A percentile compares a stretch with the other conserved stretches of the same genome.
These are phyloP conservation scores for Drosophila sordidapex DNA, from an alignment of 2,888 invertebrate species.

Conservation along the genomic window DNA sequence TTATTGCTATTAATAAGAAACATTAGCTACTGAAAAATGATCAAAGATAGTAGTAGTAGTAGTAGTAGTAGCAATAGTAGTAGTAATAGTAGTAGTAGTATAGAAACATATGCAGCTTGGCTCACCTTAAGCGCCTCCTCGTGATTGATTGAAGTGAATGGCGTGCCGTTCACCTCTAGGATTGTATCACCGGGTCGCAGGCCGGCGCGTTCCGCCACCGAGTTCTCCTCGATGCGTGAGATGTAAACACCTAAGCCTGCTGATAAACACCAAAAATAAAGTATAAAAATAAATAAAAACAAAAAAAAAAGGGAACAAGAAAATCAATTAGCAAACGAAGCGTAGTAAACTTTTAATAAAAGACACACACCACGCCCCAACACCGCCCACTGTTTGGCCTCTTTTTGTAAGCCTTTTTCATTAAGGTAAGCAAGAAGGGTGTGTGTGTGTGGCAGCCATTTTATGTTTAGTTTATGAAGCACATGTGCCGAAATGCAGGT, in stretches of 20 bases:
- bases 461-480: slow-evolving; percentile 73
- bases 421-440: slow-evolving; percentile 29
- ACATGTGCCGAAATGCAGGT: slow-evolving; percentile 55
- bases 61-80: background rate
- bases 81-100: slow-evolving; percentile 6
- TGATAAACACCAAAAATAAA: slow-evolving; percentile 17
- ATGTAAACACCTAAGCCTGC: slow-evolving; percentile 95
- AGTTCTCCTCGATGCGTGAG: slow-evolving; percentile 95
- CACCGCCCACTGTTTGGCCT: slow-evolving; percentile 26
- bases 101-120: slow-evolving; percentile 44
- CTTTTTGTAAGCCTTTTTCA: slow-evolving; percentile 63
- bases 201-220: slow-evolving; percentile 94
- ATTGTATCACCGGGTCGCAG: slow-evolving; percentile 97
- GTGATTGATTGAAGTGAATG: slow-evolving; percentile 96
- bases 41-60: slow-evolving; percentile 18
- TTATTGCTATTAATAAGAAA: slow-evolving; percentile 41
- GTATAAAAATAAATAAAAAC: background rate
- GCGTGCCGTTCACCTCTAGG: slow-evolving; percentile 96
- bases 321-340: slow-evolving; percentile 70
- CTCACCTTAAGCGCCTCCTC: slow-evolving; percentile 95
- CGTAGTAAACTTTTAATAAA: slow-evolving; percentile 69
- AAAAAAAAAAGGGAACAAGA: slow-evolving; percentile 9
- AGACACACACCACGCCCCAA: slow-evolving; percentile 19
- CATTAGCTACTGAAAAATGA: slow-evolving; percentile 59
- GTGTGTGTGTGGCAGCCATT: slow-evolving; percentile 54